Base-by-base conservation (phyloP, 2,797 vertebrate genomes). In the Paramormyrops hopkinsi region DNA sequence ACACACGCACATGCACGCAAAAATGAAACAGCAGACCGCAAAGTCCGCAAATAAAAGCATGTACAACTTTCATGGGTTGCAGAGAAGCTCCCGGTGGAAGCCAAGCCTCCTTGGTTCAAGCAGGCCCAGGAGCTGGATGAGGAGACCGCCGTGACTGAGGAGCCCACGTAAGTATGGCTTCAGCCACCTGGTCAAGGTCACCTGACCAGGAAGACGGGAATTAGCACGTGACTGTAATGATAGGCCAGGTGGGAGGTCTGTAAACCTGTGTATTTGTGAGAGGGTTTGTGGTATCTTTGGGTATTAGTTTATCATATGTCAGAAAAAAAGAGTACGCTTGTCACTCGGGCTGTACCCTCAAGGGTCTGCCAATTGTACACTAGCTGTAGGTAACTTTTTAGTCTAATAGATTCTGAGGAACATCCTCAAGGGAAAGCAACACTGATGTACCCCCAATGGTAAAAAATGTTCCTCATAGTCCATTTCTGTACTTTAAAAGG, bases 121-220 rank as follows among this genome's bases (percentile, higher is more conserved):
- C 98, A 99, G 94, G 98, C 98, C 84, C 98, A 99, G 88, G 98
- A 98, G 91, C 92, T 99, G 90, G 98, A 99, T 65, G 97, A 98
- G 92, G 97, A 97, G 93, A 93, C 94, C 0, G 93, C 91, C 0
- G 94, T 97, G n/a, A 96, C 97, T 0, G 97, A 99, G 93, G 98
- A 99, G 56, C 98, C 98, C 79, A 97, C 95, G 98, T 99, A 95
- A 98, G 98, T 97, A 37, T 11, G 14, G 33, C 8, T 12, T 19
- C 4, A 14, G 76, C 33, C 8, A 41, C 53, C 37, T 54, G 4
- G 29, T 48, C 48, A 37, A 37, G 37, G 37, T 79, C 73, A 79
- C 37, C 19, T 29, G 9, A 29, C 51, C 22, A 41, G 83, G 50
- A 7, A 54, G 50, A 37, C 46, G 1, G 50, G 48, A 17, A 50